A percentile compares a stretch with the other conserved stretches of the same genome.
These are phyloP conservation scores for Sciurus niger DNA, from an alignment of 2,113 vertebrate species.

Conservation along the genomic window DNA sequence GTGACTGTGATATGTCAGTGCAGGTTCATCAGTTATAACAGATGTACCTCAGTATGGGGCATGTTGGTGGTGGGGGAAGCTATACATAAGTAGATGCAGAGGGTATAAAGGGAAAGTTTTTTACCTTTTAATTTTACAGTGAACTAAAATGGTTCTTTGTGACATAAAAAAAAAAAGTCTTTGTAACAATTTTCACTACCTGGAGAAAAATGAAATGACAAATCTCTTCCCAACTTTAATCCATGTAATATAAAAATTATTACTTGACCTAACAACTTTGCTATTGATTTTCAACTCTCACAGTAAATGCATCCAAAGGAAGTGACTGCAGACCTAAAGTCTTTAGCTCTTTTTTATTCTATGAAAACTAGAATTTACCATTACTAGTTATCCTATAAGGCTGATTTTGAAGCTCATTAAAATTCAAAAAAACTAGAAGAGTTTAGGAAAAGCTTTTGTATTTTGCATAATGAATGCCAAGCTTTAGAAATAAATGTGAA, in stretches of 20 bases:
- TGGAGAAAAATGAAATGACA: conserved; percentile 8
- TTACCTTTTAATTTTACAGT: neutral
- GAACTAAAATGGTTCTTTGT: neutral
- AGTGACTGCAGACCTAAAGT: neutral
- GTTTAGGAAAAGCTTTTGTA: conserved; percentile 11
- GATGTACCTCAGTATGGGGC: too few relatives aligned
- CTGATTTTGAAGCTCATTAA: conserved; percentile 12
- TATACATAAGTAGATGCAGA: too few relatives aligned
- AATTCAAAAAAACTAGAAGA: conserved; percentile 8
- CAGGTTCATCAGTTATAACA: neutral
- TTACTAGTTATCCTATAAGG: neutral
- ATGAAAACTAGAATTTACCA: neutral
- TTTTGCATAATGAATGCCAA: conserved; percentile 41
- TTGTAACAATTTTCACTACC: neutral
- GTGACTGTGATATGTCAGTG: neutral
- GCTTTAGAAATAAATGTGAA: conserved; percentile 27
- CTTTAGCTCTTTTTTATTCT: neutral
- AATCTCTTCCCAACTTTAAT: neutral
- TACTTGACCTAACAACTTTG: neutral
- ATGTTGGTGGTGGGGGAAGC: neutral
- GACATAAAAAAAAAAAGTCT: neutral
- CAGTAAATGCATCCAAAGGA: neutral
- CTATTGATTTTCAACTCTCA: neutral
- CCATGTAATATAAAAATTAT: conserved; percentile 22
- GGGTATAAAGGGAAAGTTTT: neutral